Evolutionary conservation across 2,797 vertebrate species (phyloP).

Genomic region (Hapalemur alaotrensis): DNA sequence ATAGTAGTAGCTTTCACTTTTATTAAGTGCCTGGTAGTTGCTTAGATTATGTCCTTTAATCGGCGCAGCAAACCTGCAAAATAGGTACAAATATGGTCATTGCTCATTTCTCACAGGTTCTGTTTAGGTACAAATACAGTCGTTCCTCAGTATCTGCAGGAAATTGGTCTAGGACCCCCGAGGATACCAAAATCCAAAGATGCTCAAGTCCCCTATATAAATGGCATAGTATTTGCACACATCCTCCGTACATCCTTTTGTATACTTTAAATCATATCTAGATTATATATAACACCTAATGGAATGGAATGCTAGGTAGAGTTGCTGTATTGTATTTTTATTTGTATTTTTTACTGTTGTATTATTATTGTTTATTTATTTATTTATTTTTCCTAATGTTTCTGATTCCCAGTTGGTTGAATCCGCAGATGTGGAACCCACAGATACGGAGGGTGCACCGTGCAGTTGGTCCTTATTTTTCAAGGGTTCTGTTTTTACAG

Average conservation of each 20-base stretch:
- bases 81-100: no score
- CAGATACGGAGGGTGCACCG: not conserved
- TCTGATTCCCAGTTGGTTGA: not conserved
- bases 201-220: not conserved
- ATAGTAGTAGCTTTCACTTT: not conserved
- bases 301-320: not conserved
- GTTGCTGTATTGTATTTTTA: not conserved
- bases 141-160: not conserved
- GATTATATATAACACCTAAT: not conserved
- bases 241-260: not conserved
- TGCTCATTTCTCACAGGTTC: not conserved
- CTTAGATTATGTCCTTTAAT: not conserved
- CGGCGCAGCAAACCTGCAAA: not conserved
- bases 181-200: not conserved
- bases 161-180: not conserved
- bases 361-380: not conserved
- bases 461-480: not conserved
- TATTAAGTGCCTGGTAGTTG: not conserved
- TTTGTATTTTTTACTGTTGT: no score
- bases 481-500: not conserved
- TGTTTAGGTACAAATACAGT: not conserved
- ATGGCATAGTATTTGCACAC: not conserved
- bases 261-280: not conserved
- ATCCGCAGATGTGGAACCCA: not conserved
- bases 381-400: not conserved